phyloP scores from a whole-genome alignment of 2,113 vertebrate genomes.

The Bufo bufo region DNA sequence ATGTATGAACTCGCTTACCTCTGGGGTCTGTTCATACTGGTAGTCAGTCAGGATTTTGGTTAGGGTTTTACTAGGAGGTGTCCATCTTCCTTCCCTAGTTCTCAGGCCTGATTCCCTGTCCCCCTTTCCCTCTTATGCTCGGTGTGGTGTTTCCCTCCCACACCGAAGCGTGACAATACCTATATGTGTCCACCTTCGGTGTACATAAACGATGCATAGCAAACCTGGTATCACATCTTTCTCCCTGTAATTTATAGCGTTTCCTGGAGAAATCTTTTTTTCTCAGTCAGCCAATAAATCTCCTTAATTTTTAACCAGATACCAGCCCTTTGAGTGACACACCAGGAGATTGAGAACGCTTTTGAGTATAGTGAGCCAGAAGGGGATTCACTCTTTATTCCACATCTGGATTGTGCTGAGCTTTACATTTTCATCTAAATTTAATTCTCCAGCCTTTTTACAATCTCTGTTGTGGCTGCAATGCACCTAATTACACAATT shows the following conservation, averaged over 20 bases:
- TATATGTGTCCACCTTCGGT: too few species aligned
- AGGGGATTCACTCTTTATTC: neutral
- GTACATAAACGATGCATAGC: neutral
- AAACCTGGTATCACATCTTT: neutral
- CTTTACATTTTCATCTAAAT: neutral
- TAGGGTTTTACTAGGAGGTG: too few species aligned
- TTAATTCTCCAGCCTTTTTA: neutral
- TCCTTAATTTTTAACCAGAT: constrained; percentile 7
- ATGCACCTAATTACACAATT: constrained; percentile 29
- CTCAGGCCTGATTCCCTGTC: too few species aligned
- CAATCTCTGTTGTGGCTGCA: neutral
- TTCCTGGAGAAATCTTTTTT: neutral
- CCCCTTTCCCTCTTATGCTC: too few species aligned
- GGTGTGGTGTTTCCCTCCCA: too few species aligned
- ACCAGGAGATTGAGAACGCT: neutral
- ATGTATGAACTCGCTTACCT: too few species aligned
- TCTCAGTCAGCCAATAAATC: neutral
- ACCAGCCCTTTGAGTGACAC: neutral
- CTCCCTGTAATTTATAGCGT: neutral
- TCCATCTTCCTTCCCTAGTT: too few species aligned
- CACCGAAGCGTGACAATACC: too few species aligned
- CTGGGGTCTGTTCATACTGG: too few species aligned
- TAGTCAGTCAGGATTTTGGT: too few species aligned
- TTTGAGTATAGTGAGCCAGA: neutral
- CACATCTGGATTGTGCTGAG: neutral